phyloP scores from a whole-genome alignment of 2,797 vertebrate species.

The Hipposideros larvatus region DNA sequence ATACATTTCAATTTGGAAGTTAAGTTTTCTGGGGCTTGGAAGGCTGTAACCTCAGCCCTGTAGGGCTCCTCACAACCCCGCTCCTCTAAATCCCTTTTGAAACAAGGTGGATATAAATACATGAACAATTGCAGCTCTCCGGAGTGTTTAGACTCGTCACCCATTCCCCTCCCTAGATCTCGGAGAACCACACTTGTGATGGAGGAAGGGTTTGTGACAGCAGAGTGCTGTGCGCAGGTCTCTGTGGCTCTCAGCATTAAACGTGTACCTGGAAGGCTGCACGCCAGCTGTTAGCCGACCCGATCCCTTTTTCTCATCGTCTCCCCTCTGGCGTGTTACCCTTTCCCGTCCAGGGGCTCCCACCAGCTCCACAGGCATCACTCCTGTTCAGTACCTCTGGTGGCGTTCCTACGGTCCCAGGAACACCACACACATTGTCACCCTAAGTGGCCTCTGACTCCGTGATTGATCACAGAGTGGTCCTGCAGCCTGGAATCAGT shows the following conservation, averaged over 20 bases:
- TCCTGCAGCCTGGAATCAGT: background rate
- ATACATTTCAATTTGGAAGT: background rate
- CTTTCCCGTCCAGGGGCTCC: background rate
- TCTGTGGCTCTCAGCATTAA: background rate
- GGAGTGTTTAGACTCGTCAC: too few species aligned
- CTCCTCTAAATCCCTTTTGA: background rate
- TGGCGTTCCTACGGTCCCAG: accelerated
- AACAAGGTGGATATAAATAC: background rate
- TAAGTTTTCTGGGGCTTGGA: background rate
- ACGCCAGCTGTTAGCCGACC: background rate
- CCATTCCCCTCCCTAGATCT: background rate
- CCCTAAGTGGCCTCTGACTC: background rate
- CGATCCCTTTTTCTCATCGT: background rate
- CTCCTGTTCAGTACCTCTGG: too few species aligned
- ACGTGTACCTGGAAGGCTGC: background rate
- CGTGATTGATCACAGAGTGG: background rate
- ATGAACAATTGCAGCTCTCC: too few species aligned
- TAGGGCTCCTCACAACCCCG: background rate
- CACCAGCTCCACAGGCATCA: background rate
- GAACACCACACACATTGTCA: background rate
- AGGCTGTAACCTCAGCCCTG: too few species aligned
- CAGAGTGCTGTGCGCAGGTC: background rate
- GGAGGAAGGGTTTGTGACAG: background rate
- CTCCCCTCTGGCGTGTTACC: background rate
- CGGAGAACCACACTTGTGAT: background rate